Conservation (phyloP, 2,888 invertebrate species). For the Desoria tigrina region DNA sequence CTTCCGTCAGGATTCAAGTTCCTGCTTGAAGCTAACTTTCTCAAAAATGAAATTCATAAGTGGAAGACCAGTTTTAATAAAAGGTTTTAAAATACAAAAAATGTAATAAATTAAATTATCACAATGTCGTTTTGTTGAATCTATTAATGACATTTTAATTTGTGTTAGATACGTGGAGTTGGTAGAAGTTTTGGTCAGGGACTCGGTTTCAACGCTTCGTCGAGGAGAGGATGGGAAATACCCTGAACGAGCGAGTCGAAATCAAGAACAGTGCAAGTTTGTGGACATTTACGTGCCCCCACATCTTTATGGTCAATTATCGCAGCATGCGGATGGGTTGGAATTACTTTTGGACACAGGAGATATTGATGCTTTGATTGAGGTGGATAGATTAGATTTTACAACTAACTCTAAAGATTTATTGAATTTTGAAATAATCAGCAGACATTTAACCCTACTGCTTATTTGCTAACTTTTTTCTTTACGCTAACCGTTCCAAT, state of each 20-base stretch:
- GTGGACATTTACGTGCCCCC: constrained; percentile 64
- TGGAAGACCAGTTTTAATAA: constrained; percentile 77
- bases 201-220: constrained; percentile 80
- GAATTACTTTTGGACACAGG: constrained; percentile 60
- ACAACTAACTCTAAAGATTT: background rate
- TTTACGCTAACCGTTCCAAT: too few species aligned
- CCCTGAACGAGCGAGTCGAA: constrained; percentile 66
- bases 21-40: constrained; percentile 65
- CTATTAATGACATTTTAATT: background rate
- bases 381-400: constrained; percentile 36
- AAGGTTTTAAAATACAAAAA: constrained; percentile 59
- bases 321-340: constrained; percentile 67
- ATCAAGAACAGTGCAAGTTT: constrained; percentile 55
- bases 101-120: background rate
- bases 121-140: constrained; percentile 15
- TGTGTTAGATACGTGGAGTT: constrained; percentile 85
- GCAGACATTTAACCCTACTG: background rate
- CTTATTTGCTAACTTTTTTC: background rate
- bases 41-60: constrained; percentile 72
- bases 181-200: constrained; percentile 85
- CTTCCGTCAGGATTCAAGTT: constrained; percentile 70
- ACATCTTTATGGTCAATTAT: constrained; percentile 83
- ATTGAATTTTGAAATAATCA: background rate
- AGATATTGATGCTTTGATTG: constrained; percentile 41
- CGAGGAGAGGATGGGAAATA: constrained; percentile 76